These are phyloP conservation scores for Drosophila equinoxialis DNA, from an alignment of 1,140 invertebrate species.

Conservation along the genomic window DNA sequence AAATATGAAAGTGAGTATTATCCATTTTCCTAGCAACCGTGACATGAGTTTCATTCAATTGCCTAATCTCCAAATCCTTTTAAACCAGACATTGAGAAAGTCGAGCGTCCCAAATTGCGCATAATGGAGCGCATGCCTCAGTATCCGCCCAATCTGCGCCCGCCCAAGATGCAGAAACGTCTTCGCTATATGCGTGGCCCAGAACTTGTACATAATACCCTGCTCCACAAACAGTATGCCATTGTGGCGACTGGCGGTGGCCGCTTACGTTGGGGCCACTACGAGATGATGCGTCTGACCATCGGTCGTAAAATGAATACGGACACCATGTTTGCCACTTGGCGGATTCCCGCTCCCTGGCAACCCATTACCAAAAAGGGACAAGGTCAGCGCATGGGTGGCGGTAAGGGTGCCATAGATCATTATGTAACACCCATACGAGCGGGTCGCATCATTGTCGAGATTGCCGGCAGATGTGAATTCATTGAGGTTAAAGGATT, in stretches of 20 bases:
- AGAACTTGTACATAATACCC: conserved; percentile 91
- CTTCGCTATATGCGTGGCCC: conserved; percentile 94
- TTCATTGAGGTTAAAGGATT: conserved; percentile 90
- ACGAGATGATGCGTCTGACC: conserved; percentile 93
- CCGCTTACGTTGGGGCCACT: conserved; percentile 90
- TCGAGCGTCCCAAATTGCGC: conserved; percentile 88
- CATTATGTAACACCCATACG: conserved; percentile 98
- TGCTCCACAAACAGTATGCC: conserved; percentile 95
- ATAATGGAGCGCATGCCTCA: conserved; percentile 89
- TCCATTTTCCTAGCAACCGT: neutral
- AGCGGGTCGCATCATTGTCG: conserved; percentile 95
- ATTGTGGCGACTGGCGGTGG: conserved; percentile 94
- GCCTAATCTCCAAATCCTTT: neutral
- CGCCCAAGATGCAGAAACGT: conserved; percentile 93
- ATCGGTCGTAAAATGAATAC: conserved; percentile 89
- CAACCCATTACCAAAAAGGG: conserved; percentile 96
- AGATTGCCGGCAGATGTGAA: conserved; percentile 95
- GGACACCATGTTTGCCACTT: conserved; percentile 95
- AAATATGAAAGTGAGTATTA: conserved; percentile 85
- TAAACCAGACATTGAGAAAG: conserved; percentile 87
- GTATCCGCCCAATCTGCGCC: conserved; percentile 86
- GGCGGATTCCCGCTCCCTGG: conserved; percentile 97
- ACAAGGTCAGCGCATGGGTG: conserved; percentile 95
- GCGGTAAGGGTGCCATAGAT: conserved; percentile 97
- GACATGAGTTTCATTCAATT: neutral